Evolutionary conservation across 2,797 vertebrate species (phyloP).

Genomic region (Eutrigla gurnardus): DNA sequence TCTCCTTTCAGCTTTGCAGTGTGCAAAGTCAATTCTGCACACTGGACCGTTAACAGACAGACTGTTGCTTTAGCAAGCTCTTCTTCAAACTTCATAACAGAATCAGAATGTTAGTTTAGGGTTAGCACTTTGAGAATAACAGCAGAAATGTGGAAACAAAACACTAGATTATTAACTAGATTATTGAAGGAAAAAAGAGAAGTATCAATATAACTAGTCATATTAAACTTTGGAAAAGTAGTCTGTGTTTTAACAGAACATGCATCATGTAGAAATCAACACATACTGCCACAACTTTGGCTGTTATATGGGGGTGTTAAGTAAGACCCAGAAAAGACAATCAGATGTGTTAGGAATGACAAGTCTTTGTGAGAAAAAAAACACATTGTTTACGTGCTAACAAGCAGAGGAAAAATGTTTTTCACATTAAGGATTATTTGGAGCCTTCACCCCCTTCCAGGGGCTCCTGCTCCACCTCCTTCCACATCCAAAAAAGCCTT

Average conservation of each 20-base stretch:
- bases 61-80: too few species aligned
- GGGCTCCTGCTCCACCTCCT: slow-evolving; percentile 31
- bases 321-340: background rate
- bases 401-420: slow-evolving; percentile 21
- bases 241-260: slow-evolving; percentile 10
- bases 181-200: background rate
- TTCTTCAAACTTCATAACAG: too few species aligned
- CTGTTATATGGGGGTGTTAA: slow-evolving; percentile 9
- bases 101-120: too few species aligned
- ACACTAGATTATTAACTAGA: too few species aligned
- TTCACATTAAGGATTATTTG: background rate
- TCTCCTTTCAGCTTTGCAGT: too few species aligned
- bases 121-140: too few species aligned
- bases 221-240: background rate
- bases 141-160: too few species aligned
- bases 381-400: slow-evolving; percentile 23
- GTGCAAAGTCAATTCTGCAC: too few species aligned
- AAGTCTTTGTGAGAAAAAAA: slow-evolving; percentile 5
- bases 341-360: slow-evolving; percentile 34
- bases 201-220: background rate
- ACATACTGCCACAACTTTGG: slow-evolving; percentile 3
- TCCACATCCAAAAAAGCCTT: slow-evolving; percentile 29
- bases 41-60: too few species aligned
- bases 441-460: background rate
- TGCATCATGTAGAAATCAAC: slow-evolving; percentile 24